Conservation (phyloP, 1,140 invertebrate genomes). For the Aphelenchoides besseyi region DNA sequence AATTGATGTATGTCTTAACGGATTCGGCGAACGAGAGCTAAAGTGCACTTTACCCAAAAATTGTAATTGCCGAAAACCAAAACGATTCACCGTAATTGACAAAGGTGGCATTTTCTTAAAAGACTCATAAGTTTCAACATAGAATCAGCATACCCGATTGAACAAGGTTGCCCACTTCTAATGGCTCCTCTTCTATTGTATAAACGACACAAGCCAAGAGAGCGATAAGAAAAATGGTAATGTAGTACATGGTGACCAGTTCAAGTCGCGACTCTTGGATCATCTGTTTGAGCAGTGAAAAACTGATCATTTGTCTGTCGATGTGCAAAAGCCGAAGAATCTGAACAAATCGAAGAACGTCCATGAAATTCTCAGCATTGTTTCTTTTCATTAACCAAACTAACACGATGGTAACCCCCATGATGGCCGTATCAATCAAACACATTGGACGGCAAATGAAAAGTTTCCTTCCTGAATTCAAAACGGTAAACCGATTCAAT, state of each 20-base stretch:
- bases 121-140: background rate
- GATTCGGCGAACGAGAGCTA: too few species aligned
- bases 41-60: too few species aligned
- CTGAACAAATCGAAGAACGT: conserved; percentile 38
- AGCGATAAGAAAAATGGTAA: conserved; percentile 36
- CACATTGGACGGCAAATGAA: conserved; percentile 34
- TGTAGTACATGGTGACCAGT: conserved; percentile 40
- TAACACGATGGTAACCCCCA: conserved; percentile 32
- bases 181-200: conserved; percentile 21
- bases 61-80: conserved; percentile 43
- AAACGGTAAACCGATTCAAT: background rate
- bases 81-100: conserved; percentile 30
- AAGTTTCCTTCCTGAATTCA: conserved; percentile 32
- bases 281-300: conserved; percentile 38
- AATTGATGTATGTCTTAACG: too few species aligned
- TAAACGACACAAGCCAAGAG: conserved; percentile 35
- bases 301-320: conserved; percentile 46
- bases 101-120: conserved; percentile 17
- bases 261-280: conserved; percentile 31
- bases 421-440: conserved; percentile 40
- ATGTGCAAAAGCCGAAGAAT: conserved; percentile 46
- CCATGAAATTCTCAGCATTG: conserved; percentile 28
- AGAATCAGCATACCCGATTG: background rate
- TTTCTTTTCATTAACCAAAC: conserved; percentile 24
- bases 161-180: background rate